Base-by-base conservation (phyloP, 2,113 vertebrate species). In the Myxocyprinus asiaticus region DNA sequence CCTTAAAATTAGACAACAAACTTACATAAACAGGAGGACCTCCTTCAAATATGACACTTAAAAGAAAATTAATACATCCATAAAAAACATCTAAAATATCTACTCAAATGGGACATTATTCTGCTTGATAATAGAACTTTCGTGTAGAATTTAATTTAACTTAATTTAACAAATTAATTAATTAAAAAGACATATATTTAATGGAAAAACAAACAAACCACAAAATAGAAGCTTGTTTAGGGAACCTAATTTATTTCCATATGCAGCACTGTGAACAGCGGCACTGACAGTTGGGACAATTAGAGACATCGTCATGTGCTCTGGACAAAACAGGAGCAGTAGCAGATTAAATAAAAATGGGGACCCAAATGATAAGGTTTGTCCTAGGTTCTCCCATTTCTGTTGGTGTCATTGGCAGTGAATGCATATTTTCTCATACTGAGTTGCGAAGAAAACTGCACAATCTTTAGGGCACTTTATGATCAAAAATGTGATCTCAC, bases 381-480 rank as follows among this genome's bases (percentile, higher is more conserved):
- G 45, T 79, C 82, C 83, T 44, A 83, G 76, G 68, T 84, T 59
- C 65, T 45, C 79, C 81, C 48, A 86, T 81, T 88, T 82, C 76
- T 80, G 86, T 92, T 88, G 87, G 88, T 90, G 91, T 67, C 42
- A 72, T 62, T 65, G 62, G 70, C 71, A 83, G 74, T 76, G 69
- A 88, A 81, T 83, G 84, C 86, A 69, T 83, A 86, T 84, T 75
- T 88, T 80, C 76, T 86, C 76, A 84, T 79, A 77, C 86, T 88
- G 84, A 89, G 85, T 87, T 90, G 86, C 87, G 84, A 85, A 84
- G 81, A 88, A 87, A 86, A 90, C 91, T 91, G 92, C 91, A 92
- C 90, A 92, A 87, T 86, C 89, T 86, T 90, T 87, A 89, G 88
- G 90, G 91, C 92, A 94, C 92, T 94, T 93, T 93, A 93, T 90